Conservation (phyloP, 2,113 vertebrate genomes). For the Pantherophis guttatus region DNA sequence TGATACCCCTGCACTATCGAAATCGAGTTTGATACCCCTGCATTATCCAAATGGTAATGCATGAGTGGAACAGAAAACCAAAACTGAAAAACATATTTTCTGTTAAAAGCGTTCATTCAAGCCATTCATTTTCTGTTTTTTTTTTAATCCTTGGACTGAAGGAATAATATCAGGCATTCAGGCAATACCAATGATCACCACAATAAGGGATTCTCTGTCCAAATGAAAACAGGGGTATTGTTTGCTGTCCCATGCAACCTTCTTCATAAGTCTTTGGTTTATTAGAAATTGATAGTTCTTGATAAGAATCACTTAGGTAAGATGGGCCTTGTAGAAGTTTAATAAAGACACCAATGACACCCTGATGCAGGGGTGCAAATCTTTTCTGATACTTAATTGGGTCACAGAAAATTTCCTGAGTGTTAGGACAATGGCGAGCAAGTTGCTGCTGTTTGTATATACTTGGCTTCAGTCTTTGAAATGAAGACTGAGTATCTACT, state of each 20-base stretch:
- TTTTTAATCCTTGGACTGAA: conserved; percentile 18
- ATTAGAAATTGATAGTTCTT: conserved; percentile 41
- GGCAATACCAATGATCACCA: conserved; percentile 32
- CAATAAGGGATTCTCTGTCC: conserved; percentile 42
- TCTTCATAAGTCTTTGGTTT: conserved; percentile 46
- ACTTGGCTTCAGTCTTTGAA: neutral
- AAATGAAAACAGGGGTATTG: conserved; percentile 34
- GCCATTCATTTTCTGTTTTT: conserved; percentile 31
- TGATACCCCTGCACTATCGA: rapidly evolving
- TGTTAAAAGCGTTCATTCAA: conserved; percentile 11
- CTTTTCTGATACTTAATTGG: neutral
- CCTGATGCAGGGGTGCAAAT: neutral
- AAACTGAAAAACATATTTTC: neutral
- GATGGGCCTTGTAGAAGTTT: neutral
- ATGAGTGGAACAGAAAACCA: neutral
- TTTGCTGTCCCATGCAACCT: conserved; percentile 13
- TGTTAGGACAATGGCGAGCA: neutral
- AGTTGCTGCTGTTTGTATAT: neutral
- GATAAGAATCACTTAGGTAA: neutral
- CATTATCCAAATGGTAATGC: neutral
- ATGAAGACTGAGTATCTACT: neutral
- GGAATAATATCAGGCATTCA: conserved; percentile 40
- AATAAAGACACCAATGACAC: neutral
- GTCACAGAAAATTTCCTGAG: neutral
- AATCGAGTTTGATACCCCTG: no score